Evolutionary conservation across 1,140 invertebrate genomes (phyloP).

Genomic region (Neodiprion fabricii): DNA sequence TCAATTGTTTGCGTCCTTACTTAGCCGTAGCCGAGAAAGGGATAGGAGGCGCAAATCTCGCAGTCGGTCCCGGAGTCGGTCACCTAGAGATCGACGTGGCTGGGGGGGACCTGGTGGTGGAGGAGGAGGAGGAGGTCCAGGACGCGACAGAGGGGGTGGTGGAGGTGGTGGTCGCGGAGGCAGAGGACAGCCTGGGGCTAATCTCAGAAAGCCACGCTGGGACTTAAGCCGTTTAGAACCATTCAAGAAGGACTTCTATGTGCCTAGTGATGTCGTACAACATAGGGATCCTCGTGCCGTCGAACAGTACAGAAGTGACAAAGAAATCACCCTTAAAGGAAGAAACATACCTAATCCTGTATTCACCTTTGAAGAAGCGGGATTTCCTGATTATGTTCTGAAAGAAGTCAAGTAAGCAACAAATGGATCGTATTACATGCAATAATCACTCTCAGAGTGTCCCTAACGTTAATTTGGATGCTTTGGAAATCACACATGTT

Average conservation of each 20-base stretch:
- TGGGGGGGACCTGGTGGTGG: constrained; percentile 54
- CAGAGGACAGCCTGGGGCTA: constrained; percentile 69
- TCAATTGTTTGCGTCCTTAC: background rate
- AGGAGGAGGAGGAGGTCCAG: constrained; percentile 60
- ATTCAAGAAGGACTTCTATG: constrained; percentile 94
- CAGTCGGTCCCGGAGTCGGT: constrained; percentile 52
- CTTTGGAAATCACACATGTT: too few relatives aligned
- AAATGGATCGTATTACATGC: too few relatives aligned
- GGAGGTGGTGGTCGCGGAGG: constrained; percentile 73
- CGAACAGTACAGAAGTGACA: constrained; percentile 74
- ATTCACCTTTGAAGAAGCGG: constrained; percentile 81
- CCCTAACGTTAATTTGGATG: too few relatives aligned
- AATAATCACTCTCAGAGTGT: too few relatives aligned
- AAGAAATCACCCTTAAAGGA: constrained; percentile 84
- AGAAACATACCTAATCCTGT: constrained; percentile 83
- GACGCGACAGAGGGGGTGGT: constrained; percentile 69
- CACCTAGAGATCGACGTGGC: constrained; percentile 53
- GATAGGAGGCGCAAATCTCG: constrained; percentile 54
- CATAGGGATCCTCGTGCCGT: constrained; percentile 74
- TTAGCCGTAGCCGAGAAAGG: constrained; percentile 53
- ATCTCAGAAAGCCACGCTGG: constrained; percentile 83
- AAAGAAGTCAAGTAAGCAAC: constrained; percentile 67
- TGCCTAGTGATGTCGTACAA: constrained; percentile 77
- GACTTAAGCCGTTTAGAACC: constrained; percentile 79
- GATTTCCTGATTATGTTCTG: constrained; percentile 83